These are phyloP conservation scores for Euwallacea fornicatus DNA, from an alignment of 1,140 invertebrate species.

Conservation along the genomic window DNA sequence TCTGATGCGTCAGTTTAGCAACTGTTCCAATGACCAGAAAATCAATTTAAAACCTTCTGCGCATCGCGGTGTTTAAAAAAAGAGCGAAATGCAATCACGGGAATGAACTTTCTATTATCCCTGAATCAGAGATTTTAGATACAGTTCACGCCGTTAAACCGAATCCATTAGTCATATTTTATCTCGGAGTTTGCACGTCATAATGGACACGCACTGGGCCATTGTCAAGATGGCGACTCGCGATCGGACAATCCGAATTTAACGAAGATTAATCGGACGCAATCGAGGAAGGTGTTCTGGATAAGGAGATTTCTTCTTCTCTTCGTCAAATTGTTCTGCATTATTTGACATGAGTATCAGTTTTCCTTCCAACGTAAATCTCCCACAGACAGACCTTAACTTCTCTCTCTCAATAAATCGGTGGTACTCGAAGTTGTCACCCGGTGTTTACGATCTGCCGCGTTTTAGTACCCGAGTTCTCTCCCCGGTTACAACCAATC, in stretches of 20 bases:
- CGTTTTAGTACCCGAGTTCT: conserved; percentile 27
- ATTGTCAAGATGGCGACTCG: conserved; percentile 21
- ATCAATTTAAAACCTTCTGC: conserved; percentile 1
- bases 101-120: conserved; percentile 7
- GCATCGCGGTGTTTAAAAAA: neutral
- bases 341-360: neutral
- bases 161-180: conserved; percentile 35
- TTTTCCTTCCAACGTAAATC: too few species aligned
- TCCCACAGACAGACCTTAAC: neutral
- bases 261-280: conserved; percentile 28
- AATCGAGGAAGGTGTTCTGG: conserved; percentile 2
- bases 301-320: neutral
- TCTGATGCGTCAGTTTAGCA: too few species aligned
- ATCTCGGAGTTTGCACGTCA: conserved; percentile 29
- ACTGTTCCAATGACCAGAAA: neutral
- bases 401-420: conserved; percentile 27
- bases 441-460: conserved; percentile 30
- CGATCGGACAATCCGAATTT: conserved; percentile 28
- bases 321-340: neutral
- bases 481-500: conserved; percentile 40
- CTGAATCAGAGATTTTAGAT: conserved; percentile 9
- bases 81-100: conserved; percentile 1
- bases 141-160: conserved; percentile 27
- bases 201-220: conserved; percentile 15
- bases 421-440: conserved; percentile 17